Percentiles rank a stretch among this genome's conserved stretches.
phyloP scores from a whole-genome alignment of 1,140 invertebrate species.

The Odontomachus brunneus region DNA sequence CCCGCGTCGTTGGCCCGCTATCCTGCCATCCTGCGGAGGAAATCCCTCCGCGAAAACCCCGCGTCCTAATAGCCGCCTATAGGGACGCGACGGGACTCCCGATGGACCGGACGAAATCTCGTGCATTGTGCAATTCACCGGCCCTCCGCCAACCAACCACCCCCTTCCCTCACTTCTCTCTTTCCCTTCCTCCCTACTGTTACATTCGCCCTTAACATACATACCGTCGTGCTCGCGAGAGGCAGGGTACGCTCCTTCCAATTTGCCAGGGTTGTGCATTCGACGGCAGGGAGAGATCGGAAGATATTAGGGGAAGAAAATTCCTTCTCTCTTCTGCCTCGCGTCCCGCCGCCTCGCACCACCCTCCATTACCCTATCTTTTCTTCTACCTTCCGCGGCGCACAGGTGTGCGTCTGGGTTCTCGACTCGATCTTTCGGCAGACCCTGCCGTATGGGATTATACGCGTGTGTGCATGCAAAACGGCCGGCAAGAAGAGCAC shows the following conservation, averaged over 20 bases:
- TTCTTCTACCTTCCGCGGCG: conserved; percentile 11
- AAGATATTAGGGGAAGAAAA: conserved; percentile 71
- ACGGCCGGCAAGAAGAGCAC: not conserved
- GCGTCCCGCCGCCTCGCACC: too few relatives aligned
- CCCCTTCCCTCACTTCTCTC: conserved; percentile 29
- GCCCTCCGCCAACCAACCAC: conserved; percentile 22
- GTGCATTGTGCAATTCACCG: conserved; percentile 75
- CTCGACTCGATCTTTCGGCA: not conserved
- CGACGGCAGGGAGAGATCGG: conserved; percentile 71
- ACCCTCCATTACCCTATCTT: conserved; percentile 49
- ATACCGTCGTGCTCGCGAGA: conserved; percentile 15
- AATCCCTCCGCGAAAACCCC: conserved; percentile 58
- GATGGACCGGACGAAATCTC: conserved; percentile 80
- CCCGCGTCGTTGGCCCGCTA: conserved; percentile 57
- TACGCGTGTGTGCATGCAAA: not conserved
- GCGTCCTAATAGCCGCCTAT: conserved; percentile 78
- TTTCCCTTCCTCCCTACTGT: conserved; percentile 25
- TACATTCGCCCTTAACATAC: conserved; percentile 33
- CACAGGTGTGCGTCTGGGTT: conserved; percentile 47
- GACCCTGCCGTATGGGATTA: not conserved
- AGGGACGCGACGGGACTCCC: conserved; percentile 77
- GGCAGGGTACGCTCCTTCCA: conserved; percentile 65
- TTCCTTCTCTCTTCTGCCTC: conserved; percentile 34
- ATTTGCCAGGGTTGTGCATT: conserved; percentile 76
- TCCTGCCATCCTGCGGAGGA: conserved; percentile 61